Conservation (phyloP, 35 echinoderm and acorn worm species). For the Amphiura filiformis region DNA sequence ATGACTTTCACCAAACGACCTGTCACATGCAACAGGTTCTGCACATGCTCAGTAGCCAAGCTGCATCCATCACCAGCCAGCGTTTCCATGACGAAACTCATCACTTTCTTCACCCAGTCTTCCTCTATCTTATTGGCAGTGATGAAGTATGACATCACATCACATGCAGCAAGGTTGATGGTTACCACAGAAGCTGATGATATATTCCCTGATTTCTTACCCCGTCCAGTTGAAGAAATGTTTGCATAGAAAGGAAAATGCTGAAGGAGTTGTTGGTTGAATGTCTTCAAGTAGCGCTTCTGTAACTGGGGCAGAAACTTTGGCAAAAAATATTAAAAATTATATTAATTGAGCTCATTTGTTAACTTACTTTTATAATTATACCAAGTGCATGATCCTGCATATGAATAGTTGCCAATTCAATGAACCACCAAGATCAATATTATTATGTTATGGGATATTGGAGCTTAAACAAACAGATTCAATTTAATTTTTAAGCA, state of each 20-base stretch:
- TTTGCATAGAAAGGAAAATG: conserved; percentile 55
- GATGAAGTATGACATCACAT: conserved; percentile 70
- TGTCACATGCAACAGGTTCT: conserved; percentile 53
- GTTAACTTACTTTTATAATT: no score
- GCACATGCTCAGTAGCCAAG: conserved; percentile 39
- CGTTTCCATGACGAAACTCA: conserved; percentile 36
- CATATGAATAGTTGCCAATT: no score
- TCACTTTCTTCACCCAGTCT: conserved; percentile 47
- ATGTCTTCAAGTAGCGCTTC: conserved; percentile 51
- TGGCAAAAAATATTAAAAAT: neutral
- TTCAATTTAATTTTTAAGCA: no score
- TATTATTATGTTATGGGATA: no score
- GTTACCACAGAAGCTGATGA: conserved; percentile 12
- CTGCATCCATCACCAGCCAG: conserved; percentile 2
- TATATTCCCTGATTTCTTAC: conserved; percentile 18
- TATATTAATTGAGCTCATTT: no score
- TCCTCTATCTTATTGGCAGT: neutral
- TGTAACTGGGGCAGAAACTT: conserved; percentile 38
- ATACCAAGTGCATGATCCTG: no score
- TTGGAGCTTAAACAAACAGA: no score
- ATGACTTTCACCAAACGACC: conserved; percentile 34
- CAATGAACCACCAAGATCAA: no score
- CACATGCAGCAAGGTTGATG: conserved; percentile 47
- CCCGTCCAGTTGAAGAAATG: neutral
- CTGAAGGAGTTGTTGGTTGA: conserved; percentile 37